Evolutionary conservation across 2,113 vertebrate genomes (phyloP).

Genomic region (Gambusia affinis): DNA sequence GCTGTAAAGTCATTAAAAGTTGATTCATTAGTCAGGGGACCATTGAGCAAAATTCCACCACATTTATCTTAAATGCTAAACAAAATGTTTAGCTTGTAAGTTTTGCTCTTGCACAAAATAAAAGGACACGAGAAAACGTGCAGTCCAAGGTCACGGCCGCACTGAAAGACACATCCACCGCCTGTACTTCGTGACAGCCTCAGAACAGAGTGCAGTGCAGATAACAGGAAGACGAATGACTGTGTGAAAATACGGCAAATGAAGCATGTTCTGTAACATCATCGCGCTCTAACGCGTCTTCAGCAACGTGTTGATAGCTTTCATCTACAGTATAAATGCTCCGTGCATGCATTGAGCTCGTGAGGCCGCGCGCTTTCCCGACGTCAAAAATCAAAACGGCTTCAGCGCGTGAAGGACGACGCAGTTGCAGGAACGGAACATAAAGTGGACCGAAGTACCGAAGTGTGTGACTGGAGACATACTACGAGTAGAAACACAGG

Average conservation of each 20-base stretch:
- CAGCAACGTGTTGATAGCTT: slow-evolving; percentile 6
- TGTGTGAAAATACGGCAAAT: background rate
- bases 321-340: background rate
- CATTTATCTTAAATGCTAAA: background rate
- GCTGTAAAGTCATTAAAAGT: too few species aligned
- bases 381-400: background rate
- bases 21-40: too few species aligned
- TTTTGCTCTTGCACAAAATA: background rate
- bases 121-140: background rate
- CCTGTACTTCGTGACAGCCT: background rate
- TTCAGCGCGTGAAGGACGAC: slow-evolving; percentile 14
- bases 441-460: slow-evolving; percentile 33
- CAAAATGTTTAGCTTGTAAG: background rate
- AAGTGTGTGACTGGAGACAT: slow-evolving; percentile 15
- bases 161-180: background rate
- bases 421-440: slow-evolving; percentile 8
- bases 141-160: background rate
- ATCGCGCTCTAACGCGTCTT: background rate
- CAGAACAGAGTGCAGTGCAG: background rate
- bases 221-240: slow-evolving; percentile 3
- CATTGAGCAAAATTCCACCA: too few species aligned
- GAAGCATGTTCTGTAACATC: background rate
- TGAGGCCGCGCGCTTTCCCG: background rate
- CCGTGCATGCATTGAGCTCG: background rate
- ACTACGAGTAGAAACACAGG: slow-evolving; percentile 31